Percentiles rank a stretch among this genome's conserved stretches.
phyloP scores from a whole-genome alignment of 64 coral and sea anemone species.

The Stylophora pistillata region DNA sequence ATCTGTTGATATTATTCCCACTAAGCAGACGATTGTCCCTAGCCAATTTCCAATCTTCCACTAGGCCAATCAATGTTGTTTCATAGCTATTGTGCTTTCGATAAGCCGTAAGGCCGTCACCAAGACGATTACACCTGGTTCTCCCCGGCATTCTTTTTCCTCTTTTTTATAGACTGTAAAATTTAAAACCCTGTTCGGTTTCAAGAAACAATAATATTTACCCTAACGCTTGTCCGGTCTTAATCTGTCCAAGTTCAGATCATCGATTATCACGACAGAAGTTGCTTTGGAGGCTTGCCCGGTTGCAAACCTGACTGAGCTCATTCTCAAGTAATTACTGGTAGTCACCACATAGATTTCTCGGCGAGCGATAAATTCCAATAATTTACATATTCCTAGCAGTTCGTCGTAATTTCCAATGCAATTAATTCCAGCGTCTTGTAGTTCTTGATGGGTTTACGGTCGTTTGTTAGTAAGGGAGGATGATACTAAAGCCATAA shows the following conservation, averaged over 20 bases:
- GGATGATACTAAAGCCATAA: constrained; percentile 46
- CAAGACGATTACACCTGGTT: too few relatives aligned
- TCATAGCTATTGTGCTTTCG: constrained; percentile 20
- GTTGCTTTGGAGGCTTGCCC: constrained; percentile 18
- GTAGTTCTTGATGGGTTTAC: constrained; percentile 9
- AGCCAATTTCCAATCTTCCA: constrained; percentile 5
- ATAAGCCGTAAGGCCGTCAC: too few relatives aligned
- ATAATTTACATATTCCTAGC: neutral
- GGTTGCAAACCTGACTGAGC: constrained; percentile 3
- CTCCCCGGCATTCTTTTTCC: too few relatives aligned
- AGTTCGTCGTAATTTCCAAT: neutral
- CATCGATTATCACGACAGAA: neutral
- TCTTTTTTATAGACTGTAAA: too few relatives aligned
- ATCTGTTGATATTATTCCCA: constrained; percentile 29
- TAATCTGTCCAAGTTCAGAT: constrained; percentile 21
- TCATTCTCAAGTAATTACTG: neutral
- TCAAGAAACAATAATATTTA: constrained; percentile 12
- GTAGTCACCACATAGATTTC: neutral
- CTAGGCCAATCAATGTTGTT: neutral
- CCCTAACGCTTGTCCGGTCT: constrained; percentile 12
- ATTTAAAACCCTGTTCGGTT: constrained; percentile 35
- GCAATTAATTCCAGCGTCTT: constrained; percentile 28
- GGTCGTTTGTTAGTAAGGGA: constrained; percentile 3
- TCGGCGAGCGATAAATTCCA: constrained; percentile 20
- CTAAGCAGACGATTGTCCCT: constrained; percentile 2